Conservation (phyloP, 2,888 invertebrate genomes). For the Epistrophella euchroma region DNA sequence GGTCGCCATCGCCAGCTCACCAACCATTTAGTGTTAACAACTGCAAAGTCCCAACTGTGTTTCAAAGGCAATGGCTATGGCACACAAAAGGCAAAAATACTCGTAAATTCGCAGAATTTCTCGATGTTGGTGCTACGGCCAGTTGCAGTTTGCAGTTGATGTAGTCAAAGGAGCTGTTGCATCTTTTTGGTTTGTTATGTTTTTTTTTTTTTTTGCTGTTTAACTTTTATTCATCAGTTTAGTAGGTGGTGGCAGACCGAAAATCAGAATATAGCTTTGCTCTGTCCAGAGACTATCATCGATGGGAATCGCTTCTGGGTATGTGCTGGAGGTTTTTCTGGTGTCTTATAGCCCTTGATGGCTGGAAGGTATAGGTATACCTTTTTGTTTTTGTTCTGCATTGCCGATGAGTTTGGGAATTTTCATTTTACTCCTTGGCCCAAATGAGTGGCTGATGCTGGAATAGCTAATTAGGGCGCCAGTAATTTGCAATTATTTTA, state of each 20-base stretch:
- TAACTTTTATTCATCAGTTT: conserved; percentile 31
- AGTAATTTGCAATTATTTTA: conserved; percentile 77
- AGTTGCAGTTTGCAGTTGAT: conserved; percentile 3
- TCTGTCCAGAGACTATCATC: conserved; percentile 47
- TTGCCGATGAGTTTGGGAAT: conserved; percentile 17
- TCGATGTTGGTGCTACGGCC: conserved; percentile 40
- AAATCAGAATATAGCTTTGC: conserved; percentile 71
- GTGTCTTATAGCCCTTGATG: conserved; percentile 10
- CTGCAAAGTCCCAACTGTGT: conserved; percentile 55
- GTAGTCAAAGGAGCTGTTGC: conserved; percentile 16
- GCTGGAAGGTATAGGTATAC: conserved; percentile 1
- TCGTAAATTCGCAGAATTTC: conserved; percentile 75
- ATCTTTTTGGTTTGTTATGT: conserved; percentile 13
- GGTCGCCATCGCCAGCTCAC: conserved; percentile 37
- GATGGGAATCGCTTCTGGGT: conserved; percentile 77
- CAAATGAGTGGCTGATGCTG: conserved; percentile 36
- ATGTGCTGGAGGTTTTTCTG: conserved; percentile 56
- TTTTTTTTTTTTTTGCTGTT: conserved; percentile 14
- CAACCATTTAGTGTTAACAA: conserved; percentile 74
- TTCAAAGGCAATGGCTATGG: conserved; percentile 14
- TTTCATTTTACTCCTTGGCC: conserved; percentile 8
- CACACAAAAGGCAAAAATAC: conserved; percentile 61
- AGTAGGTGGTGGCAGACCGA: conserved; percentile 64
- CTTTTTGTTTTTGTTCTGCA: background rate
- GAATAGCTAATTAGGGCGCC: conserved; percentile 77